Conservation (phyloP, 2,113 vertebrate species). For the Motacilla alba region DNA sequence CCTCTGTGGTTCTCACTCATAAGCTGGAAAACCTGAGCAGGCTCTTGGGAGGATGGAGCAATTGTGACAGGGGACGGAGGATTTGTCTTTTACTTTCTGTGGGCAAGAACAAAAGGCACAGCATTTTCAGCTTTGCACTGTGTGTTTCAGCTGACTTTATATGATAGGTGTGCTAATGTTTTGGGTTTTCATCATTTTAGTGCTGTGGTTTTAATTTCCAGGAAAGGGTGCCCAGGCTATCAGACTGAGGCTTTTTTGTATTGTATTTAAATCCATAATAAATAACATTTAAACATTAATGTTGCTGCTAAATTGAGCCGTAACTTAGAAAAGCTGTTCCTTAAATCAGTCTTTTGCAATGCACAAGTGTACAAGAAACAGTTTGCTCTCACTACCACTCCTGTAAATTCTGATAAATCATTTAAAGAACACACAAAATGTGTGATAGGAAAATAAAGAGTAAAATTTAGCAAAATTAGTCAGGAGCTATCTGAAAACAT, state of each 20-base stretch:
- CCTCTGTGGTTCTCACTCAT: background rate
- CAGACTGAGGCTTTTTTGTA: background rate
- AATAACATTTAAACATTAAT: constrained; percentile 19
- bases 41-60: background rate
- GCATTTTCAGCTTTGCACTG: background rate
- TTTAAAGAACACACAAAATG: background rate
- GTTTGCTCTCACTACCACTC: background rate
- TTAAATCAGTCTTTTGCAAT: background rate
- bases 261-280: constrained; percentile 1
- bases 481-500: background rate
- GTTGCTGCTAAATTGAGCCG: background rate
- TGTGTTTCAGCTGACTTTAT: background rate
- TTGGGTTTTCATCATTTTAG: background rate
- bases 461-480: background rate
- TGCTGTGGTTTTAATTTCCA: background rate
- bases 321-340: background rate
- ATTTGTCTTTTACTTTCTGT: background rate
- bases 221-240: background rate
- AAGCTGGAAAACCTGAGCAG: background rate
- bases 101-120: background rate
- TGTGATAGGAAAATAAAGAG: background rate
- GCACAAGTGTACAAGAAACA: background rate
- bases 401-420: background rate
- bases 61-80: background rate
- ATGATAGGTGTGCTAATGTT: background rate